Conservation (phyloP, 1,140 invertebrate genomes). For the Drosophila ogumai region DNA sequence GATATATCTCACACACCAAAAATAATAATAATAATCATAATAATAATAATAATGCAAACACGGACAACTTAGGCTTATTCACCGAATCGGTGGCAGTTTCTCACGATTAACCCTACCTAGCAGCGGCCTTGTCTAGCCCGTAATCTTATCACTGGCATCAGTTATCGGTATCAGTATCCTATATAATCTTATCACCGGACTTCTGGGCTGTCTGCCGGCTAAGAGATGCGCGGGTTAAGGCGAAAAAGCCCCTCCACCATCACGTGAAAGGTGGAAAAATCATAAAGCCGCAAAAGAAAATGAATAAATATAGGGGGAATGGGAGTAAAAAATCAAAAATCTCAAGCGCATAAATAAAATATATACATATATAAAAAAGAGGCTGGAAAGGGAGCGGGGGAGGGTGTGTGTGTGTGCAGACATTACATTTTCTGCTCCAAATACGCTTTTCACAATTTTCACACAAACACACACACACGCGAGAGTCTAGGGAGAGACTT, state of each 20-base stretch:
- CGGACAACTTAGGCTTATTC: not conserved
- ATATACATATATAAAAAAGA: conserved; percentile 4
- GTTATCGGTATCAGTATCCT: not conserved
- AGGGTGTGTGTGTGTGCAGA: conserved; percentile 32
- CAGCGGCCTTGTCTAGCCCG: not conserved
- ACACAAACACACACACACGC: conserved; percentile 35
- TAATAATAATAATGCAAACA: conserved; percentile 9
- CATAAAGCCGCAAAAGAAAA: conserved; percentile 1
- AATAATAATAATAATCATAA: conserved; percentile 2
- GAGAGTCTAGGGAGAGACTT: conserved; percentile 40
- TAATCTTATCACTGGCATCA: not conserved
- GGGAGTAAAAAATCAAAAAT: conserved; percentile 29
- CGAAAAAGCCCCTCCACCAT: not conserved
- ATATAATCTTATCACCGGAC: conserved; percentile 1
- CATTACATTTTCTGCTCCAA: conserved; percentile 81
- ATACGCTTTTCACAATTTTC: conserved; percentile 80
- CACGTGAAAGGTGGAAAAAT: conserved; percentile 16
- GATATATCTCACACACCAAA: conserved; percentile 2
- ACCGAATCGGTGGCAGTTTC: conserved; percentile 6
- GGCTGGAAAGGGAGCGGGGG: not conserved
- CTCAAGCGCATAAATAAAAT: conserved; percentile 40
- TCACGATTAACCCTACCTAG: not conserved
- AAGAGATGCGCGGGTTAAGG: not conserved
- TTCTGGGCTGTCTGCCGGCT: not conserved
- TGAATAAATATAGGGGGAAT: conserved; percentile 7